Evolutionary conservation across 1,140 invertebrate genomes (phyloP).

Genomic region (Bombus cullumanus): DNA sequence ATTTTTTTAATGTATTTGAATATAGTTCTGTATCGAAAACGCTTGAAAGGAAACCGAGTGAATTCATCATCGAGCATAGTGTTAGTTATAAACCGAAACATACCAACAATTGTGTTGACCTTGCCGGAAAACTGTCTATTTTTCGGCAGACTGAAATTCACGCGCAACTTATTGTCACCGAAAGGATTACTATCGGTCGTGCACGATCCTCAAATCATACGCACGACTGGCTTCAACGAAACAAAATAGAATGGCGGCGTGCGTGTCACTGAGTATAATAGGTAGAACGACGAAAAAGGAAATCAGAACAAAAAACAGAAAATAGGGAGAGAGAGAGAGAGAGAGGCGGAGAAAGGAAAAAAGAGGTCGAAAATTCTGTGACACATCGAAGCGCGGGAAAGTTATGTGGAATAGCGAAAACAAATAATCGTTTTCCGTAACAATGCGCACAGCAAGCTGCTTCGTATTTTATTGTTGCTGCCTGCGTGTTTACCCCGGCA

Average conservation of each 20-base stretch:
- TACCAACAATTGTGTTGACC: neutral
- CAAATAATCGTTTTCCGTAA: conserved; percentile 66
- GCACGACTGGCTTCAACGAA: neutral
- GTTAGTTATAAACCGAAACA: neutral
- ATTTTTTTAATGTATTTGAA: too few species aligned
- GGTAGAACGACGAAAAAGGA: neutral
- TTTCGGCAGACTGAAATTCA: conserved; percentile 3
- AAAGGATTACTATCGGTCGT: neutral
- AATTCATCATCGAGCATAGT: neutral
- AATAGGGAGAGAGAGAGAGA: neutral
- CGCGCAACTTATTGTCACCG: neutral
- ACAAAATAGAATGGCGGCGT: neutral
- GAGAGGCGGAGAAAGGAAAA: neutral
- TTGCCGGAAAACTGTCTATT: neutral
- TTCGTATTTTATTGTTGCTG: conserved; percentile 25
- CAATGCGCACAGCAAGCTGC: conserved; percentile 43
- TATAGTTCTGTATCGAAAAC: neutral
- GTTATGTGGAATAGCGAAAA: conserved; percentile 54
- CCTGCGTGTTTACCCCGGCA: conserved; percentile 21
- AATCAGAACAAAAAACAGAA: neutral
- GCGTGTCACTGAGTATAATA: neutral
- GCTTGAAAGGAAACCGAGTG: neutral
- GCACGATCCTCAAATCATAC: neutral
- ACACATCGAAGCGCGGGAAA: conserved; percentile 50
- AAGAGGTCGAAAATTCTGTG: conserved; percentile 48